A percentile compares a stretch with the other conserved stretches of the same genome.
phyloP scores from a whole-genome alignment of 2,888 invertebrate species.

The Noctua pronuba region DNA sequence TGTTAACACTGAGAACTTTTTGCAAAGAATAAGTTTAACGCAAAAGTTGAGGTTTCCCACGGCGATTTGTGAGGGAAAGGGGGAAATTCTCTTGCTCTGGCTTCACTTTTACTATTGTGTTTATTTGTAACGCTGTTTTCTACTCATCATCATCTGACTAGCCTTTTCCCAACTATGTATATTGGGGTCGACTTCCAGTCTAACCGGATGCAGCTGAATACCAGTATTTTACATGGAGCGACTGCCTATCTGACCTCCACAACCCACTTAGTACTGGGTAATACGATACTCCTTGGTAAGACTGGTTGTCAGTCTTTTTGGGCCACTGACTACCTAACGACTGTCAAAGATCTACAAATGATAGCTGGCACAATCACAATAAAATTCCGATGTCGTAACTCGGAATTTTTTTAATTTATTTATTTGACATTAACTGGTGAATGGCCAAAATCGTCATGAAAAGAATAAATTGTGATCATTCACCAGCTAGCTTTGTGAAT shows the following conservation, averaged over 20 bases:
- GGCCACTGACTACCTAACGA: too few species aligned
- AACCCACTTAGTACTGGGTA: too few species aligned
- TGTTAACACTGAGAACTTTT: slow-evolving; percentile 9
- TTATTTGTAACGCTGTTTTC: background rate
- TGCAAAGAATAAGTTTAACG: background rate
- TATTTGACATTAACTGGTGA: background rate
- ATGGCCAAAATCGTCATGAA: background rate
- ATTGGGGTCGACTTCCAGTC: too few species aligned
- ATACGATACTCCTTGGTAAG: too few species aligned
- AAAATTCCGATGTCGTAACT: background rate
- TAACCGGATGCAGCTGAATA: too few species aligned
- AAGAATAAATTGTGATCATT: background rate
- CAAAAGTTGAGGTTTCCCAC: slow-evolving; percentile 20
- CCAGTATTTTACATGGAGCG: too few species aligned
- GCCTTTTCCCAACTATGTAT: too few species aligned
- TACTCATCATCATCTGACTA: too few species aligned
- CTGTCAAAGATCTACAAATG: too few species aligned
- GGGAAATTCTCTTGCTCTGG: background rate
- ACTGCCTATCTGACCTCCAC: too few species aligned
- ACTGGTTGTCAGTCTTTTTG: too few species aligned
- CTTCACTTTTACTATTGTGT: background rate
- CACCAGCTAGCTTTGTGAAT: background rate
- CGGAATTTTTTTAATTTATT: background rate
- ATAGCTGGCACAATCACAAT: too few species aligned
- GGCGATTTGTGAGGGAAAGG: slow-evolving; percentile 16